phyloP scores from a whole-genome alignment of 2,797 vertebrate genomes.

The Megaceryle alcyon region DNA sequence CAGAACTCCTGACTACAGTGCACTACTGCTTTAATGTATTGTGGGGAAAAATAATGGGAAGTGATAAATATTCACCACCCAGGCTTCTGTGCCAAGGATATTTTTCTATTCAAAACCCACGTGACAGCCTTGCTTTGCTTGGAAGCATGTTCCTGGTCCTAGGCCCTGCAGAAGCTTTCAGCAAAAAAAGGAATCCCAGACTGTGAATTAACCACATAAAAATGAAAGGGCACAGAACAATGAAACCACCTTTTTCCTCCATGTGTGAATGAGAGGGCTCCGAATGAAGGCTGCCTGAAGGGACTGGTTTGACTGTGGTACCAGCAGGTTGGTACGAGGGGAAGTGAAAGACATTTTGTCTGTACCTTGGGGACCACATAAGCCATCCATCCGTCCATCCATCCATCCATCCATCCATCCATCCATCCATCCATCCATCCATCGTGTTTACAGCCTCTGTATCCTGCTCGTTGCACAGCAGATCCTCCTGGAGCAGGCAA shows the following conservation, averaged over 20 bases:
- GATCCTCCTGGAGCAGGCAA: neutral
- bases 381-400: neutral
- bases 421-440: accelerated
- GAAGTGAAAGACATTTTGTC: neutral
- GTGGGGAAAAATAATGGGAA: neutral
- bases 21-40: neutral
- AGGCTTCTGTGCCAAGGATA: neutral
- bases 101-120: neutral
- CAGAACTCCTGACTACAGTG: neutral
- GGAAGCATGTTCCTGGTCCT: neutral
- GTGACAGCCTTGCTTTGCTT: neutral
- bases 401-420: no score
- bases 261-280: neutral
- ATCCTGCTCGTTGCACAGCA: neutral
- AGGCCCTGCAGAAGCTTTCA: neutral
- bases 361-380: neutral
- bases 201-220: neutral
- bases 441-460: neutral
- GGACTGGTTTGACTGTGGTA: neutral
- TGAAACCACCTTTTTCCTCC: neutral
- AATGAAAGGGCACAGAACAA: neutral
- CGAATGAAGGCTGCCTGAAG: neutral
- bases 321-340: neutral
- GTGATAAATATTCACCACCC: neutral
- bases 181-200: neutral